Percentiles rank a stretch among this genome's conserved stretches.
Conservation (phyloP, 2,888 invertebrate genomes). For the Eristalis arbustorum region DNA sequence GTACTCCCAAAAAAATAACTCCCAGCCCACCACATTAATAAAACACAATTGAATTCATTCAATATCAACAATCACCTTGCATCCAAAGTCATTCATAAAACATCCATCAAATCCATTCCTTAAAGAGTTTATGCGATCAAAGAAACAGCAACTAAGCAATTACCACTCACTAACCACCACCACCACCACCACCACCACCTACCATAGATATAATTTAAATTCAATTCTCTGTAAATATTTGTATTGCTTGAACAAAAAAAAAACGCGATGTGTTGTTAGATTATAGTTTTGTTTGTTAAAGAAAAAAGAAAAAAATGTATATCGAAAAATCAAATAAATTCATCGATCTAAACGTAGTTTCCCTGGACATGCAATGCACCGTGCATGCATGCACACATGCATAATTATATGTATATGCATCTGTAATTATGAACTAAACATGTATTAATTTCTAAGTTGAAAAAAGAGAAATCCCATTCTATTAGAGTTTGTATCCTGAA, state of each 20-base stretch:
- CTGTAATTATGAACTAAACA: slow-evolving; percentile 21
- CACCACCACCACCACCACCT: background rate
- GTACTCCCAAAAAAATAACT: too few relatives aligned
- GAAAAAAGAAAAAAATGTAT: background rate
- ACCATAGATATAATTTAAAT: background rate
- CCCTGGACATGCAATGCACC: slow-evolving; percentile 1
- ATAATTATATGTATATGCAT: background rate
- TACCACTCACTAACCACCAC: background rate
- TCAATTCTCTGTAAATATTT: background rate
- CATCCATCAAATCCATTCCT: background rate
- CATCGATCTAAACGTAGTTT: slow-evolving; percentile 44
- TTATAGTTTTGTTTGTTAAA: background rate
- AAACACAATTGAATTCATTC: background rate
- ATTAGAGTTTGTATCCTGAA: slow-evolving; percentile 50
- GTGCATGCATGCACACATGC: background rate
- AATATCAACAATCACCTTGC: too few relatives aligned
- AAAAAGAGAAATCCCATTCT: slow-evolving; percentile 40
- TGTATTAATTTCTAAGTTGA: slow-evolving; percentile 13
- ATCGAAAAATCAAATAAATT: slow-evolving; percentile 2
- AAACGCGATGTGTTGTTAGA: background rate
- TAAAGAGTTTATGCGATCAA: background rate
- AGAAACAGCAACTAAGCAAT: background rate
- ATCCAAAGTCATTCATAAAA: background rate
- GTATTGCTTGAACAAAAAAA: background rate
- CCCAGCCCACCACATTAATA: background rate